Percentiles rank a stretch among this genome's conserved stretches.
These are phyloP conservation scores for Falcaria lacertinaria DNA, from an alignment of 2,888 invertebrate genomes.

Conservation along the genomic window DNA sequence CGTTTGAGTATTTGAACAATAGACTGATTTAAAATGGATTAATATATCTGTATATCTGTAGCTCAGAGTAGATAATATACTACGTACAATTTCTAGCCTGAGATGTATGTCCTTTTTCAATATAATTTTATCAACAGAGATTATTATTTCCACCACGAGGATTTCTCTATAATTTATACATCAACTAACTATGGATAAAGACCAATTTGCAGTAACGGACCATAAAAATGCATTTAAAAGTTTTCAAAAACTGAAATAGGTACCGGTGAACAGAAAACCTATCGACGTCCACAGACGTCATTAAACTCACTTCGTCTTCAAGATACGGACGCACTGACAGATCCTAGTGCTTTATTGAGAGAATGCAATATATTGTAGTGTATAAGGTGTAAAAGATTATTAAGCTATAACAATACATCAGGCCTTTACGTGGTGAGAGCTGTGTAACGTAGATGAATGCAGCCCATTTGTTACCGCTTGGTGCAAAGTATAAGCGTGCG, in stretches of 20 bases:
- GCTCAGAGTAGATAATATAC: too few species aligned
- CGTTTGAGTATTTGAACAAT: too few species aligned
- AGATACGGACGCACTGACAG: constrained; percentile 15
- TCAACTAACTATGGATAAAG: constrained; percentile 25
- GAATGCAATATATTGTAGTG: not conserved
- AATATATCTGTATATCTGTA: too few species aligned
- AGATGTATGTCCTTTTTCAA: too few species aligned
- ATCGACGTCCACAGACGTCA: constrained; percentile 26
- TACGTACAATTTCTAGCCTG: too few species aligned
- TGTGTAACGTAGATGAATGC: constrained; percentile 60
- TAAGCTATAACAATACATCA: constrained; percentile 67
- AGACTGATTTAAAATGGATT: too few species aligned
- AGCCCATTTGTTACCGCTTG: constrained; percentile 41
- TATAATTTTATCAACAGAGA: too few species aligned
- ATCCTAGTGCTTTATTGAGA: not conserved
- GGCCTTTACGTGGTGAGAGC: constrained; percentile 56
- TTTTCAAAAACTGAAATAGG: constrained; percentile 36
- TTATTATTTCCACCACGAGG: too few species aligned
- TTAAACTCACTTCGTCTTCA: constrained; percentile 40
- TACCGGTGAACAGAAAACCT: constrained; percentile 32
- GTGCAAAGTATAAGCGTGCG: constrained; percentile 17
- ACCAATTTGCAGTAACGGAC: constrained; percentile 28
- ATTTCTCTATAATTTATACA: too few species aligned
- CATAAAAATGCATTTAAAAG: constrained; percentile 47
- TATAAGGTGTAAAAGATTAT: constrained; percentile 47